These are phyloP conservation scores for Bettongia penicillata DNA, from an alignment of 2,113 vertebrate species.

Conservation along the genomic window DNA sequence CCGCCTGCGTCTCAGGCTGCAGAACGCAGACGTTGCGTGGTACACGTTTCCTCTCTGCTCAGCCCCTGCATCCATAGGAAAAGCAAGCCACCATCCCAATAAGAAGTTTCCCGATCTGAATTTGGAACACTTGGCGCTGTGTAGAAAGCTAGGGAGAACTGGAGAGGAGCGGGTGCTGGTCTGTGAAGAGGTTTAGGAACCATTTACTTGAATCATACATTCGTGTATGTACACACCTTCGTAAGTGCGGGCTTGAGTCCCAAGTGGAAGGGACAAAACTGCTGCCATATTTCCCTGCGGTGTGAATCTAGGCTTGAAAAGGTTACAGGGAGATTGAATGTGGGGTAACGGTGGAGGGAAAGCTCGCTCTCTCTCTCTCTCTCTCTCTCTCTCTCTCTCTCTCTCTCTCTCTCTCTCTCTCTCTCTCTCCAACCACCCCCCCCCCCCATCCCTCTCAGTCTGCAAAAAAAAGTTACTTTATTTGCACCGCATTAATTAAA, in stretches of 20 bases:
- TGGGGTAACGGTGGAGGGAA: not conserved
- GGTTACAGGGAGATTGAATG: not conserved
- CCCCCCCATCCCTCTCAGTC: constrained; percentile 32
- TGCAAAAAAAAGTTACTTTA: constrained; percentile 42
- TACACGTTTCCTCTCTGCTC: not conserved
- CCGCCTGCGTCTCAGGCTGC: not conserved
- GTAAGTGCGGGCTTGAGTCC: constrained; percentile 14
- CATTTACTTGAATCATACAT: constrained; percentile 2
- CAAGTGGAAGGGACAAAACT: not conserved
- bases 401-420: no score
- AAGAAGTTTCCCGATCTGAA: constrained; percentile 58
- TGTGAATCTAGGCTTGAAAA: constrained; percentile 37
- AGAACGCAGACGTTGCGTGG: not conserved
- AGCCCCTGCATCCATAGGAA: not conserved
- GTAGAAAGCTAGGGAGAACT: constrained; percentile 33
- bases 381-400: constrained; percentile 7
- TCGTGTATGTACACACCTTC: not conserved
- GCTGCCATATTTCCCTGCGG: constrained; percentile 16
- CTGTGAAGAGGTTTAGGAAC: not conserved
- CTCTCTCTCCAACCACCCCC: no score
- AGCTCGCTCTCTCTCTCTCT: constrained; percentile 13
- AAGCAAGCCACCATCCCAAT: not conserved
- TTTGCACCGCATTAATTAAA: constrained; percentile 15
- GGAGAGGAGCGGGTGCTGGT: not conserved
- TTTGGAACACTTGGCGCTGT: not conserved